phyloP scores from a whole-genome alignment of 2,797 vertebrate species.

The Acanthurus tractus region DNA sequence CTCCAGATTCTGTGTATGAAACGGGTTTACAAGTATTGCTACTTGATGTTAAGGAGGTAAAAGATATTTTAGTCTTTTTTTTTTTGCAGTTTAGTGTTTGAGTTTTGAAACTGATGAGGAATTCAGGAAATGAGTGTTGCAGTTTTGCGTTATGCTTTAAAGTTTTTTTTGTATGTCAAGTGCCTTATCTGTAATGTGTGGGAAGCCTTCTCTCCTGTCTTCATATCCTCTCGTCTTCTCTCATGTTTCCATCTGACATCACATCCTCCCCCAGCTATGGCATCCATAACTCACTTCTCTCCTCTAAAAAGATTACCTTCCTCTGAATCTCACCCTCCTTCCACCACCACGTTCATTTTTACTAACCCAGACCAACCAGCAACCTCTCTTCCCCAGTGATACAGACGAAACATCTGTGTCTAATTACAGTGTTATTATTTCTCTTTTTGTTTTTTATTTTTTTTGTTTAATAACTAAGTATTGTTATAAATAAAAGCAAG shows the following conservation, averaged over 20 bases:
- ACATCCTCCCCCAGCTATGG: constrained; percentile 28
- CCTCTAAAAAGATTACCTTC: constrained; percentile 28
- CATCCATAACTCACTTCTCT: constrained; percentile 28
- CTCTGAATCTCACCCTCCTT: constrained; percentile 58
- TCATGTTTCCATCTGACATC: constrained; percentile 50
- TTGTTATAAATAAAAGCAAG: constrained; percentile 81
- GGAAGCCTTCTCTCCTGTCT: constrained; percentile 61
- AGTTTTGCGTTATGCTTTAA: constrained; percentile 66
- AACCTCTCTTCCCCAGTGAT: constrained; percentile 60
- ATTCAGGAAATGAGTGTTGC: constrained; percentile 37
- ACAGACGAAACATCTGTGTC: constrained; percentile 68
- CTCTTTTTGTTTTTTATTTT: constrained; percentile 65
- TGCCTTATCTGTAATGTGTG: constrained; percentile 80
- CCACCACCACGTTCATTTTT: constrained; percentile 61
- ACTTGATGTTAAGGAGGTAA: constrained; percentile 21
- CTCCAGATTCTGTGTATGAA: constrained; percentile 69
- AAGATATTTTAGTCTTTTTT: constrained; percentile 24
- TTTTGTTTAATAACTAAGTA: constrained; percentile 75
- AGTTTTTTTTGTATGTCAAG: constrained; percentile 70
- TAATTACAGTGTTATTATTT: constrained; percentile 78
- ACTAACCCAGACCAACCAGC: constrained; percentile 76
- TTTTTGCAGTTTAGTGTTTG: constrained; percentile 33
- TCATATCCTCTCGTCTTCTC: constrained; percentile 55
- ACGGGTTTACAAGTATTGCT: constrained; percentile 64
- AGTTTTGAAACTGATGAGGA: constrained; percentile 20